Percentiles rank a stretch among this genome's conserved stretches.
Evolutionary conservation across 2,113 vertebrate genomes (phyloP).

Genomic region (Phoxinus phoxinus): DNA sequence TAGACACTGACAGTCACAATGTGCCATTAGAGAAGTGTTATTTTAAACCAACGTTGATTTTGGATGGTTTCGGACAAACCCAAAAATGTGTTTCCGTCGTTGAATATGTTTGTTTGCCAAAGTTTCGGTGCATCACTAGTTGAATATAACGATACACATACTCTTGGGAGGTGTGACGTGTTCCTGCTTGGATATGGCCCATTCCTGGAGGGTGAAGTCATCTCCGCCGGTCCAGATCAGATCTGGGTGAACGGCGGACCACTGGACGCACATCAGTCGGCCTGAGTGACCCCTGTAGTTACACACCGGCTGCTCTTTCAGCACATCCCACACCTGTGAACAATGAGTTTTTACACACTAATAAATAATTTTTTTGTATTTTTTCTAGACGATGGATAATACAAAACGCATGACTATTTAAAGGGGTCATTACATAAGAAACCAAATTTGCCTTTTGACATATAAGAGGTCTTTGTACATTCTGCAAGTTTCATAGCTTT

Average conservation of each 20-base stretch:
- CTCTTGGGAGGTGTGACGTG: conserved; percentile 89
- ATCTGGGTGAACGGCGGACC: conserved; percentile 90
- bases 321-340: conserved; percentile 90
- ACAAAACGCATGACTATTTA: neutral
- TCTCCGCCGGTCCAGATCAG: conserved; percentile 91
- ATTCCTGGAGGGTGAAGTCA: conserved; percentile 93
- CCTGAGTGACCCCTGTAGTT: conserved; percentile 93
- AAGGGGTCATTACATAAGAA: too few relatives aligned
- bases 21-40: too few relatives aligned
- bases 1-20: too few relatives aligned
- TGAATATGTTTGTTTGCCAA: too few relatives aligned
- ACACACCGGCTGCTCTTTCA: conserved; percentile 84
- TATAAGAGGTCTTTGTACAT: too few relatives aligned
- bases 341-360: neutral
- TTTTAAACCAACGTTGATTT: too few relatives aligned
- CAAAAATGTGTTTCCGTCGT: too few relatives aligned
- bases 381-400: neutral
- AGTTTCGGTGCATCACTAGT: too few relatives aligned
- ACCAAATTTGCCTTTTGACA: too few relatives aligned
- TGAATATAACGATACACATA: conserved; percentile 50
- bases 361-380: neutral
- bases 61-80: too few relatives aligned
- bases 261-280: conserved; percentile 86
- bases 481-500: too few relatives aligned
- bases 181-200: conserved; percentile 86